Base-by-base conservation (phyloP, 1,140 invertebrate species). In the Drosophila baimaii region DNA sequence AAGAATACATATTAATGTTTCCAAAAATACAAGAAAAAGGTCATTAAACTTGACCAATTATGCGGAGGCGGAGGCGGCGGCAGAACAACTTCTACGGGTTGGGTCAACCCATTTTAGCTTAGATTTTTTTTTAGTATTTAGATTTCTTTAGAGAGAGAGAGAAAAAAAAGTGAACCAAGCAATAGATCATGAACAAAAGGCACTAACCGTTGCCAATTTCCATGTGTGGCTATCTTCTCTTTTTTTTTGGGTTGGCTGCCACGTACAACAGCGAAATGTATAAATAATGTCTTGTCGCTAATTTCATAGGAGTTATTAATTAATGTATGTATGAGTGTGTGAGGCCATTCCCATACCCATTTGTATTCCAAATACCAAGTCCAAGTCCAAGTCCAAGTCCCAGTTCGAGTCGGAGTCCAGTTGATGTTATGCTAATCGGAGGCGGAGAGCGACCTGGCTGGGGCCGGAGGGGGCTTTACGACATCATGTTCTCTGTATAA, bases 401-500 rank as follows among this genome's bases (percentile, higher is more conserved):
- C 0, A 55, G 7, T 31, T 15, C 35, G 5, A 35, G 55, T 31
- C 21, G 71, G 51, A 64, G 79, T 85, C 82, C 77, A 85, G 82
- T 86, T 88, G 79, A 86, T 88, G 83, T 88, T 86, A 86, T 86
- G 82, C 72, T 86, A 86, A 86, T 86, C 79, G 52, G 27, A 64
- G 63, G 52, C 46, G 33, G 44, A 56, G 71, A 72, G 65, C 43
- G 39, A 66, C 78, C 66, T 65, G 39, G 15, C 47, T 82, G 59
- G 55, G 64, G 33, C 49, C n/a, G 46, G 46, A 57, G 52, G 49
- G 37, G 63, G 39, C 71, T 83, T 69, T 75, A 68, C 56, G 72
- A 88, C 79, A 86, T 86, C 79, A 86, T 86, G 79, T 88, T 85
- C 79, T 77, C 76, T 88, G 82, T 88, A 86, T 86, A 88, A 86